phyloP scores from a whole-genome alignment of 2,113 vertebrate genomes.

The Burhinus bistriatus region DNA sequence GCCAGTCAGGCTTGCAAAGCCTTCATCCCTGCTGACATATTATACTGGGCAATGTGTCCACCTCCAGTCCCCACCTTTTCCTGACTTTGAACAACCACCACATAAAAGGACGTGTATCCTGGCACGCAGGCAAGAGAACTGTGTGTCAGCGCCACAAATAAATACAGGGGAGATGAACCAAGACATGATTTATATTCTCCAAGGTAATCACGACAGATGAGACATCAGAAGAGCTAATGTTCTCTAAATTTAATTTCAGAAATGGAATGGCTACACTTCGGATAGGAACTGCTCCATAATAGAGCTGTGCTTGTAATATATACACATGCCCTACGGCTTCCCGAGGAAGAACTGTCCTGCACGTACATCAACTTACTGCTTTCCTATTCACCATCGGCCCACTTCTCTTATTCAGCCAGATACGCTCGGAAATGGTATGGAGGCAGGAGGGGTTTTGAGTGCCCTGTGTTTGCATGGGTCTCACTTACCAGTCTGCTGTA shows the following conservation, averaged over 20 bases:
- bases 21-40: not conserved
- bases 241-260: not conserved
- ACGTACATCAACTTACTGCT: not conserved
- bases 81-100: not conserved
- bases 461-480: not conserved
- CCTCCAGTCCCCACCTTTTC: not conserved
- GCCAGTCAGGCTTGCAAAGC: not conserved
- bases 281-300: not conserved
- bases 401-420: not conserved
- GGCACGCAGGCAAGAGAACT: not conserved
- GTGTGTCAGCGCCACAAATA: not conserved
- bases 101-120: not conserved
- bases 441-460: not conserved
- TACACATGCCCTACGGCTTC: not conserved
- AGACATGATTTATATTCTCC: not conserved
- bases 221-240: not conserved
- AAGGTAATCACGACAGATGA: slow-evolving; percentile 31
- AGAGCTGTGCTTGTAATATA: not conserved
- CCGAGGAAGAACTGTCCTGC: not conserved
- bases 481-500: not conserved
- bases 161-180: not conserved
- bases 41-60: not conserved
- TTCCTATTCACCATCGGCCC: not conserved
- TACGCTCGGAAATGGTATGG: not conserved
- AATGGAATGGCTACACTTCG: not conserved